Percentiles rank a stretch among this genome's conserved stretches.
phyloP scores from a whole-genome alignment of 2,797 vertebrate species.

The Pampus argenteus region DNA sequence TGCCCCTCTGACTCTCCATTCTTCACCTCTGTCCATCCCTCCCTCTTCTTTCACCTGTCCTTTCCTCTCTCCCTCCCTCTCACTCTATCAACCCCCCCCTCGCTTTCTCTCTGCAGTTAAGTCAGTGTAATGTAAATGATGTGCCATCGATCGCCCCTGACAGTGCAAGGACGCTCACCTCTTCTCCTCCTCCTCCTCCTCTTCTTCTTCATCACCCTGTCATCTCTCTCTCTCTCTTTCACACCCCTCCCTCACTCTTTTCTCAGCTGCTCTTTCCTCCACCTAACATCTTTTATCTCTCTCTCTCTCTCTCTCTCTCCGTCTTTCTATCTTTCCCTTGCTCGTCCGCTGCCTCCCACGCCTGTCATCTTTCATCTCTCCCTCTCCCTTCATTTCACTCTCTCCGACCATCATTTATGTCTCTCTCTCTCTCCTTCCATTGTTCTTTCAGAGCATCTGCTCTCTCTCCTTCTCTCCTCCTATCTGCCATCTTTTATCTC shows the following conservation, averaged over 20 bases:
- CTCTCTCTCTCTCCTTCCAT: slow-evolving; percentile 65
- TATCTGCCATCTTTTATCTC: slow-evolving; percentile 64
- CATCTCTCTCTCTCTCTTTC: slow-evolving; percentile 68
- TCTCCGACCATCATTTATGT: slow-evolving; percentile 70
- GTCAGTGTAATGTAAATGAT: slow-evolving; percentile 84
- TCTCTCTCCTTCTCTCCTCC: slow-evolving; percentile 40
- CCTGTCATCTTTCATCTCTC: slow-evolving; percentile 78
- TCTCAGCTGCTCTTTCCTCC: slow-evolving; percentile 58
- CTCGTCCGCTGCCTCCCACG: slow-evolving; percentile 65
- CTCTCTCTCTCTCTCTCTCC: slow-evolving; percentile 36
- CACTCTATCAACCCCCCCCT: slow-evolving; percentile 33
- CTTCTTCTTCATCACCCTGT: slow-evolving; percentile 68
- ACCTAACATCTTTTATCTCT: slow-evolving; percentile 68
- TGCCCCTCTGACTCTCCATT: slow-evolving; percentile 50
- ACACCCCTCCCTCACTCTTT: slow-evolving; percentile 46
- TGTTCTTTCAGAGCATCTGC: slow-evolving; percentile 73
- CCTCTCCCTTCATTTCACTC: slow-evolving; percentile 68
- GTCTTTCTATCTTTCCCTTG: slow-evolving; percentile 34
- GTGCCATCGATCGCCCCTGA: slow-evolving; percentile 84
- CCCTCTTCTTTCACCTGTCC: background rate
- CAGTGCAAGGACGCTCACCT: slow-evolving; percentile 84
- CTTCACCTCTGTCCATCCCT: slow-evolving; percentile 39
- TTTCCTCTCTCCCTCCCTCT: slow-evolving; percentile 6
- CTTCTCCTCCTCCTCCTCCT: slow-evolving; percentile 64
- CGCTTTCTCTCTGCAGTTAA: slow-evolving; percentile 72